Base-by-base conservation (phyloP, 2,797 vertebrate genomes). In the Hyperoplus immaculatus region DNA sequence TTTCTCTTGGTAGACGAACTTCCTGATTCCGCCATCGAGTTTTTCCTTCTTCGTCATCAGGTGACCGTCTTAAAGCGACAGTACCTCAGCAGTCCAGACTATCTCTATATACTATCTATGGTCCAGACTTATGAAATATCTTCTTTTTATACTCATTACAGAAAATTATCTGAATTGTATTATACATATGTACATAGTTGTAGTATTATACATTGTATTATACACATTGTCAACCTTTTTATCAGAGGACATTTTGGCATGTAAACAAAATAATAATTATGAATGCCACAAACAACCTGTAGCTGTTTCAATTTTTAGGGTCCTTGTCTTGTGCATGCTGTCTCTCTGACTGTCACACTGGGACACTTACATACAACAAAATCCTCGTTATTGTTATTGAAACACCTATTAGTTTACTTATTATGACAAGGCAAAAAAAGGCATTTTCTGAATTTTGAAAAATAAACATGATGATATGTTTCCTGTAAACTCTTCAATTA, bases 61-160 rank as follows among this genome's bases (percentile, higher is more conserved):
- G 80, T 90, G 87, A 89, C 80, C 1, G 42, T 82, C 93, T 95
- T 95, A 95, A 94, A 95, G 93, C 5, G 45, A 81, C 89, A 92
- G 88, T 47, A 65, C 21, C 56, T 1, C 46, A 3, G n/a, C 6
- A 1, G 45, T 10, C 18, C 3, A 29, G 29, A 29, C 29, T 29
- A 29, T 29, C 29, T 29, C 29, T 29, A 29, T 29, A 29, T 29
- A 29, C 29, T 29, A 29, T 29, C 29, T 29, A 29, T 29, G 29
- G 29, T 3, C 29, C 29, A 29, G 29, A 29, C 29, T 29, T 2
- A 29, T 29, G 29, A 29, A 29, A 29, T 29, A 29, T 29, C 29
- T 29, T 29, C 29, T 29, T 29, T 29, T 29, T 29, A 29, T 29
- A 29, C 29, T 29, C 29, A 29, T 29, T 29, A 29, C 29, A 29